Conservation (phyloP, 1,140 invertebrate genomes). For the Achatina immaculata region DNA sequence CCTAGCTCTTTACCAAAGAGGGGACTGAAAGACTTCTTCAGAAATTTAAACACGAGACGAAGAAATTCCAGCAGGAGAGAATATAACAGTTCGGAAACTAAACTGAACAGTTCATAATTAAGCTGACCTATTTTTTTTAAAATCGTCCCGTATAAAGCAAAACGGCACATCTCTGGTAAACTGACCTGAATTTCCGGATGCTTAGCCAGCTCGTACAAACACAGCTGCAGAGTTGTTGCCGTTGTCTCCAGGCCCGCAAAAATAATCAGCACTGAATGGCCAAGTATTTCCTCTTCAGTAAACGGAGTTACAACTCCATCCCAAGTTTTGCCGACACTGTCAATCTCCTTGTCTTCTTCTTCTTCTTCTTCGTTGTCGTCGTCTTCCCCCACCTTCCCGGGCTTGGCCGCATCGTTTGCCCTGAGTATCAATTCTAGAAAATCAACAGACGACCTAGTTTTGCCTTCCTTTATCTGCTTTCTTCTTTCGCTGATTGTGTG, state of each 20-base stretch:
- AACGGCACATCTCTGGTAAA: no score
- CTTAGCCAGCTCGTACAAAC: background rate
- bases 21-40: no score
- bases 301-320: background rate
- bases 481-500: background rate
- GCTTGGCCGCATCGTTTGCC: constrained; percentile 9
- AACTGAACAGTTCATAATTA: no score
- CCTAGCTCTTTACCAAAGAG: no score
- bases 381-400: background rate
- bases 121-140: no score
- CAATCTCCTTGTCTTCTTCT: background rate
- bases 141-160: no score
- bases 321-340: background rate
- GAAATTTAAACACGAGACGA: no score
- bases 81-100: no score
- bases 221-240: constrained; percentile 71
- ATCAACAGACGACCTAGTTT: background rate
- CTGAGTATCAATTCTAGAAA: constrained; percentile 16
- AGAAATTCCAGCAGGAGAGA: no score
- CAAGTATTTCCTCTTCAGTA: constrained; percentile 76
- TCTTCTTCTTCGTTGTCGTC: background rate
- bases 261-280: constrained; percentile 79
- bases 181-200: constrained; percentile 5
- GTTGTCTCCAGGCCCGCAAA: constrained; percentile 79
- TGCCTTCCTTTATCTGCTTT: background rate